These are phyloP conservation scores for Mus pahari DNA, from an alignment of 2,113 vertebrate species.

Conservation along the genomic window DNA sequence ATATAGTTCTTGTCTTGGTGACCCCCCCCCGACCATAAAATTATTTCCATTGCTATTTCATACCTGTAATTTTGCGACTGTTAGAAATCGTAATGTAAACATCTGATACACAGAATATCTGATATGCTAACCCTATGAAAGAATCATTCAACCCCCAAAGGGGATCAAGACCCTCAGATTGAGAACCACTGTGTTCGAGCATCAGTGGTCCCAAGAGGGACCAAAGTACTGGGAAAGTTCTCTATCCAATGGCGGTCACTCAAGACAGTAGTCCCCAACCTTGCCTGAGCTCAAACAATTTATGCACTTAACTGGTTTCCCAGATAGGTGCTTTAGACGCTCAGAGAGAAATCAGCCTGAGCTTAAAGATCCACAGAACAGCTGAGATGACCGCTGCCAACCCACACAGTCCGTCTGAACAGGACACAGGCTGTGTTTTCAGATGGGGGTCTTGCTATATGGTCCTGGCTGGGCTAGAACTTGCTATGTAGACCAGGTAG, in stretches of 20 bases:
- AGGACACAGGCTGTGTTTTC: neutral
- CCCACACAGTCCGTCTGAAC: neutral
- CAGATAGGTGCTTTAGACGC: neutral
- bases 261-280: neutral
- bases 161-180: neutral
- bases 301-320: rapidly evolving
- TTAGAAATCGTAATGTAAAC: neutral
- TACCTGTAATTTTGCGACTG: neutral
- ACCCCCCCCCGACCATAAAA: neutral
- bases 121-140: neutral
- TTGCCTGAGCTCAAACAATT: neutral
- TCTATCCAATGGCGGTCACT: neutral
- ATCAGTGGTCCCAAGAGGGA: neutral
- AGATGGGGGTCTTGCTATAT: neutral
- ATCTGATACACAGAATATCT: neutral
- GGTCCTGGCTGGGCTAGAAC: neutral
- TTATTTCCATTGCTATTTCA: neutral
- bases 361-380: neutral
- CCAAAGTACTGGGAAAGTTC: neutral
- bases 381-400: rapidly evolving
- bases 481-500: neutral
- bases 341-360: too few species aligned
- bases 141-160: neutral
- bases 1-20: neutral
- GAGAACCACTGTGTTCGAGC: neutral